Conservation (phyloP, 2,113 vertebrate genomes). For the Prochilodus magdalenae region DNA sequence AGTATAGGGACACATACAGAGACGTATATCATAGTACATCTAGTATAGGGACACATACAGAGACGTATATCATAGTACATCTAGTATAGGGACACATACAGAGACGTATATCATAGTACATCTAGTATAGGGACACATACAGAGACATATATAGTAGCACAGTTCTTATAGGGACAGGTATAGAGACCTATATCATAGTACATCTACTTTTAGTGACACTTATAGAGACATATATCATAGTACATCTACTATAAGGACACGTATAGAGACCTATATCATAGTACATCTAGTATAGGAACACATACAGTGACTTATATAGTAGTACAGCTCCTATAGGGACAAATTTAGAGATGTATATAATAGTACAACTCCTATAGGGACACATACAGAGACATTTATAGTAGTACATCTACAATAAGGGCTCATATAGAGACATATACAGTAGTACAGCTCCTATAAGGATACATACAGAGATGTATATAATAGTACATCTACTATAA, state of each 20-base stretch:
- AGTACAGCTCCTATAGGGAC: no score
- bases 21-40: no score
- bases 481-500: no score
- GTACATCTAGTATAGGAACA: neutral
- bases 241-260: constrained; percentile 70
- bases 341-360: no score
- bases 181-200: neutral
- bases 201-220: neutral
- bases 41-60: no score
- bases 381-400: no score
- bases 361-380: no score
- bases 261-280: neutral
- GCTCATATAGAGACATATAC: no score
- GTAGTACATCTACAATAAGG: no score
- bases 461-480: no score
- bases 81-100: neutral
- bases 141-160: neutral
- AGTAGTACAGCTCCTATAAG: no score
- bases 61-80: neutral
- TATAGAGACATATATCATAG: constrained; percentile 75
- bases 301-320: neutral
- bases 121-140: neutral
- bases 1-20: no score
- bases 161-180: neutral
- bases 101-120: neutral